Base-by-base conservation (phyloP, 2,888 invertebrate genomes). In the Calameuta filiformis region DNA sequence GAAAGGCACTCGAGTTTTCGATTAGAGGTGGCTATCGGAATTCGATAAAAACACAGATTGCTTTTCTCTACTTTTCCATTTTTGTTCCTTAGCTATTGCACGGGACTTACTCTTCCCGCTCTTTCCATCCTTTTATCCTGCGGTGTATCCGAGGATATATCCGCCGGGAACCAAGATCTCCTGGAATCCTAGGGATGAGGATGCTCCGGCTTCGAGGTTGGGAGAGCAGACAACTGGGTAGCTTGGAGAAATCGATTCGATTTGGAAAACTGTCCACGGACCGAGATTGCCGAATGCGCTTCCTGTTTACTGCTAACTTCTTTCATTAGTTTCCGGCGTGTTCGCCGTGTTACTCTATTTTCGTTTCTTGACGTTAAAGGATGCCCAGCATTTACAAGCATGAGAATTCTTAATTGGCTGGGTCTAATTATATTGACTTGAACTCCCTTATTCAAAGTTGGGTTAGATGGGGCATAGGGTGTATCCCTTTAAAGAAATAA, bases 251-350 rank as follows among this genome's bases (percentile, higher is more conserved):
- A 73, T 73, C 74, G 74, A 73, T 73, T 73, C 74, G 35, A 73
- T 73, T 35, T 35, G 35, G n/a, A 35, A 73, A 73, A 73, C 74
- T 73, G 74, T 30, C 74, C n/a, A 15, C n/a, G 30, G 74, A 73
- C 74, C 35, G n/a, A 30, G 74, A 35, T 33, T 73, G 30, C 35
- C n/a, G n/a, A 34, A 35, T 23, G 35, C 35, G 30, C 23, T 34
- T 35, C 34, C 3, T 34, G 34, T 35, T 73, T 35, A 30, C 74
- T 33, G 35, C 35, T 35, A 35, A 73, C 74, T 35, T 35, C 74
- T 73, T 30, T 33, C 71, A 71, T 71, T 71, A 33, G 71, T 71
- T 71, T 30, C 71, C 15, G 23, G 6, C 40, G 23, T 9, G 40
- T 9, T 56, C 40, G 40, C 23, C 23, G 23, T 9, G 40, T 9